Base-by-base conservation (phyloP, 1,140 invertebrate genomes). In the Drepana arcuata region DNA sequence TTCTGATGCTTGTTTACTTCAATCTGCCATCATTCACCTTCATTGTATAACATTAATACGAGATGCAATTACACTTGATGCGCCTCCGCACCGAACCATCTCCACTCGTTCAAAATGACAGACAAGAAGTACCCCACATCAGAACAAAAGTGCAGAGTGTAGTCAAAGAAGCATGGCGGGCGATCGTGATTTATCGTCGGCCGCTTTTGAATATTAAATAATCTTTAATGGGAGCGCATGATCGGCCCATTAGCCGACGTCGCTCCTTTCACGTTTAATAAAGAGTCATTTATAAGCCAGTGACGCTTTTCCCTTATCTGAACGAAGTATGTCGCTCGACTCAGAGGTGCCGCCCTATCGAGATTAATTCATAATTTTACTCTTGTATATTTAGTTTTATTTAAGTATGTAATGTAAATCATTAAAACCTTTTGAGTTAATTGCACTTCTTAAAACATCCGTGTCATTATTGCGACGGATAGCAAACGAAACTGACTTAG, bases 191-290 rank as follows among this genome's bases (percentile, higher is more conserved):
- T 81, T 79, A 81, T 81, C 59, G 68, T 57, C 65, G 77, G 72
- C 48, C 52, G 72, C 72, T 81, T 81, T 81, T 81, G 77, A 81
- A 81, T 81, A 81, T 81, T 81, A 79, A 81, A 81, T 81, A 81
- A 81, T 79, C 68, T 77, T 79, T 81, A 81, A 81, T 81, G 77
- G 77, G 74, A 81, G 74, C 77, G 72, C 77, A 81, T 81, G 77
- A 81, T 77, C 74, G 72, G 68, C 71, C 77, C 77, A 81, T 81
- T 81, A 79, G 74, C 73, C 73, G 70, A 59, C 69, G 67, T 72
- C 72, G 64, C 58, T 81, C 70, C 77, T 81, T 79, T 82, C 74
- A 78, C 70, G 70, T 79, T 79, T 79, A 82, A 82, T 82, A 82
- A 82, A 79, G 72, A 79, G 72, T 78, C 74, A 79, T 82, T 82